Evolutionary conservation across 2,888 invertebrate genomes (phyloP), one percentile per base, ranked within the genome.

Genomic region (Drosophila siamana): DNA sequence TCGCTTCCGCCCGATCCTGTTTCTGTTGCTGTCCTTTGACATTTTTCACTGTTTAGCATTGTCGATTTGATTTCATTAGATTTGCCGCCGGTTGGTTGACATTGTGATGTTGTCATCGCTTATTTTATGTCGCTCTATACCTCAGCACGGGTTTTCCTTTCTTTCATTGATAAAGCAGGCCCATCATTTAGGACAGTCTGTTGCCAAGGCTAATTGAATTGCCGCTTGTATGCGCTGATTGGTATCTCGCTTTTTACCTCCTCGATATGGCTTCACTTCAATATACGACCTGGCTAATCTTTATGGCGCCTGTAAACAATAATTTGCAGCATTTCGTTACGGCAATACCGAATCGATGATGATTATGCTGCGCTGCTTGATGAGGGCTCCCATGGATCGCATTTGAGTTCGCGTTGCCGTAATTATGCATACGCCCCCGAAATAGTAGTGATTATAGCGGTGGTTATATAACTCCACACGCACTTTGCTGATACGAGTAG

Each of bases 131-230:
- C 55, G 66, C 8, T 43, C 16, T 38, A 54, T 50, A 66, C 50
- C 40, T 62, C 55, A 7, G 36, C 15, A 33, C 40, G 44, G 36
- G 28, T 30, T 33, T 15, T 26, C 24, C 38, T 51, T 44, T 38
- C 24, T 26, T 13, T 11, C n/a, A n/a, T 33, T 44, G 50, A 43
- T 30, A 52, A 61, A 15, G n/a, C 15, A 30, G 52, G 51, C 13
- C 13, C 30, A 64, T 30, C 41, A 44, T 54, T 44, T 48, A 44
- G 59, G 61, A 66, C 67, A 64, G 74, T 69, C 67, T 66, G 74
- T 70, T 71, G 77, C 76, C 77, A 88, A 77, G 86, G 88, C 66
- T 84, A 84, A 86, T 88, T 84, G 86, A 84, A 84, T 84, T 86
- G 80, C 71, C 70, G 64, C 59, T 46, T 50, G 65, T 60, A 56